These are phyloP conservation scores for Mergus octosetaceus DNA, from an alignment of 2,797 vertebrate species.

Conservation along the genomic window DNA sequence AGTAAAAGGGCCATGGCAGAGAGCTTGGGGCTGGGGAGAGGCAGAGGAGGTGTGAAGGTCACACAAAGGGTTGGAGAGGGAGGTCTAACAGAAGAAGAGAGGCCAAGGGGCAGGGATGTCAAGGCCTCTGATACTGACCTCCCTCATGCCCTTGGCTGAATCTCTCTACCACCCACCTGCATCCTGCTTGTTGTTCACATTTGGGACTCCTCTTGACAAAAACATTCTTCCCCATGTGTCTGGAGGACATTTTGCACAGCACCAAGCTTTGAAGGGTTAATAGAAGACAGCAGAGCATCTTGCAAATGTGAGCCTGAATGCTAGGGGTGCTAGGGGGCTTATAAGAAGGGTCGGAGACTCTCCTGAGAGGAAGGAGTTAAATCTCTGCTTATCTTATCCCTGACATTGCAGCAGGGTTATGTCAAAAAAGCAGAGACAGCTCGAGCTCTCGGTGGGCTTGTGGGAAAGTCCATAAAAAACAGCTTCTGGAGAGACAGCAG, in stretches of 20 bases:
- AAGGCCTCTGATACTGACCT: background rate
- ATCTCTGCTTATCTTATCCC: background rate
- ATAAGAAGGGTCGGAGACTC: background rate
- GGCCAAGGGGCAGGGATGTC: background rate
- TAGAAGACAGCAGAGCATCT: background rate
- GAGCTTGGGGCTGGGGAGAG: background rate
- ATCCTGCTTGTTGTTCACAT: background rate
- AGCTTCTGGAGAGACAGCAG: background rate
- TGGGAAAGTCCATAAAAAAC: background rate
- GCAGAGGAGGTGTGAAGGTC: background rate
- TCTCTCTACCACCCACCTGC: background rate
- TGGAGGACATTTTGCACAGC: background rate
- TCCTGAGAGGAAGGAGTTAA: background rate
- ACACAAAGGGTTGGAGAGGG: background rate
- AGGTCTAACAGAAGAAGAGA: background rate
- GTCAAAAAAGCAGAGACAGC: background rate
- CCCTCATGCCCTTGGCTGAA: background rate
- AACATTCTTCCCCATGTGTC: background rate
- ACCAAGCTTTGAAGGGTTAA: fast-evolving
- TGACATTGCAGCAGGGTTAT: background rate
- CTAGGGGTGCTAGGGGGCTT: background rate
- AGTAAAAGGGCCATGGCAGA: background rate
- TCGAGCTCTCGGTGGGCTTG: background rate
- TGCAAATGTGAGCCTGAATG: fast-evolving
- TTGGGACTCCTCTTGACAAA: background rate